These are phyloP conservation scores for Andrena fulva DNA, from an alignment of 2,888 invertebrate genomes.

Conservation along the genomic window DNA sequence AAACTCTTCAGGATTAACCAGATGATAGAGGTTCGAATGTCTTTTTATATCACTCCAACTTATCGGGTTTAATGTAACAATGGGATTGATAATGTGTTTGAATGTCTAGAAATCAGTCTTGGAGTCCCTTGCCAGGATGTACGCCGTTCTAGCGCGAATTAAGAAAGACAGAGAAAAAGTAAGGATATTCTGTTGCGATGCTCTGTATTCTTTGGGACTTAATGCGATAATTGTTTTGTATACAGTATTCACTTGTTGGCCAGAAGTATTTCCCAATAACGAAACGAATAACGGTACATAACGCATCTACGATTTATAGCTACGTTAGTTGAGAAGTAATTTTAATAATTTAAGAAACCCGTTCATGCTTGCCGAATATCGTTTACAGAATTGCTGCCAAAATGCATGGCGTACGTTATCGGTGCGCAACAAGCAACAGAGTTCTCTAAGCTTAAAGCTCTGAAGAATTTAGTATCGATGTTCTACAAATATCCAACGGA, in stretches of 20 bases:
- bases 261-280: slow-evolving; percentile 84
- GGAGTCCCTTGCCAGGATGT: slow-evolving; percentile 75
- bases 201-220: slow-evolving; percentile 83
- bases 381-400: slow-evolving; percentile 82
- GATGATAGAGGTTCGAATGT: slow-evolving; percentile 51
- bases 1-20: slow-evolving; percentile 72
- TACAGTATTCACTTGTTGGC: slow-evolving; percentile 84
- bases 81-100: slow-evolving; percentile 3
- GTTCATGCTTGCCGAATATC: slow-evolving; percentile 4
- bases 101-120: slow-evolving; percentile 64
- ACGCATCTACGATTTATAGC: neutral
- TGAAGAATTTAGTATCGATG: slow-evolving; percentile 80
- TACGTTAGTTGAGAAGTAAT: neutral
- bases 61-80: neutral
- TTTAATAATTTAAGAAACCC: neutral
- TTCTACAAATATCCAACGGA: slow-evolving; percentile 83
- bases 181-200: slow-evolving; percentile 84
- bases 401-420: slow-evolving; percentile 83
- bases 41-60: neutral
- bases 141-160: slow-evolving; percentile 76
- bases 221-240: slow-evolving; percentile 82
- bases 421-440: slow-evolving; percentile 70
- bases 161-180: slow-evolving; percentile 84
- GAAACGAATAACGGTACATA: slow-evolving; percentile 70
- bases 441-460: slow-evolving; percentile 78